phyloP scores from a whole-genome alignment of 2,113 vertebrate genomes.

The Nothocercus julius region DNA sequence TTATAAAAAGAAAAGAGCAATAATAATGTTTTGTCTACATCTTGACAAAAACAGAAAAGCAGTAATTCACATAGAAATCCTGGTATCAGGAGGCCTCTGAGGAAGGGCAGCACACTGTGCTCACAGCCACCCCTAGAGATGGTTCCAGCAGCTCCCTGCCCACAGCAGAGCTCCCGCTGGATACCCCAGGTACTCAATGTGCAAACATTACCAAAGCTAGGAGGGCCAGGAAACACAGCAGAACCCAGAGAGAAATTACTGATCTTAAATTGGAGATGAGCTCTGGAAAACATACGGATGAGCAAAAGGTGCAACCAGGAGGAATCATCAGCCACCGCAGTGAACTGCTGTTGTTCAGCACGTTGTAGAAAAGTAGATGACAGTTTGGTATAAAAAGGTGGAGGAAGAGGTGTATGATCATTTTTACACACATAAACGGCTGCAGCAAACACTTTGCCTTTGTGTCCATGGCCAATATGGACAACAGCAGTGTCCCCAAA shows the following conservation, averaged over 20 bases:
- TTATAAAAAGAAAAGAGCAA: background rate
- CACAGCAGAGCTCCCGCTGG: background rate
- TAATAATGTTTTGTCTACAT: background rate
- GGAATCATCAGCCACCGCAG: background rate
- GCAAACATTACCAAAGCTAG: background rate
- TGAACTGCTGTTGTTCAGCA: background rate
- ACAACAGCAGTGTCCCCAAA: background rate
- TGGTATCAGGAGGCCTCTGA: background rate
- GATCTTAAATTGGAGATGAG: background rate
- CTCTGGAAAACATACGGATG: background rate
- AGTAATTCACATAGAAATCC: background rate
- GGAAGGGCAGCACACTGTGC: background rate
- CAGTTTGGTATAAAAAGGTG: background rate
- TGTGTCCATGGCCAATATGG: background rate
- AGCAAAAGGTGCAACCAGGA: background rate
- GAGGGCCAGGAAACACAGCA: background rate
- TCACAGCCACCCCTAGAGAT: accelerated
- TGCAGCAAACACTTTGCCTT: background rate
- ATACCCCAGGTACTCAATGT: background rate
- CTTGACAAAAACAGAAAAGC: background rate
- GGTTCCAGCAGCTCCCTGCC: background rate
- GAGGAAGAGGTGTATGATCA: background rate
- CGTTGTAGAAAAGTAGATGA: background rate
- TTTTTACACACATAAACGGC: background rate
- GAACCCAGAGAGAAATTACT: background rate